Conservation (phyloP, 2,797 vertebrate genomes). For the Clarias fuscus region DNA sequence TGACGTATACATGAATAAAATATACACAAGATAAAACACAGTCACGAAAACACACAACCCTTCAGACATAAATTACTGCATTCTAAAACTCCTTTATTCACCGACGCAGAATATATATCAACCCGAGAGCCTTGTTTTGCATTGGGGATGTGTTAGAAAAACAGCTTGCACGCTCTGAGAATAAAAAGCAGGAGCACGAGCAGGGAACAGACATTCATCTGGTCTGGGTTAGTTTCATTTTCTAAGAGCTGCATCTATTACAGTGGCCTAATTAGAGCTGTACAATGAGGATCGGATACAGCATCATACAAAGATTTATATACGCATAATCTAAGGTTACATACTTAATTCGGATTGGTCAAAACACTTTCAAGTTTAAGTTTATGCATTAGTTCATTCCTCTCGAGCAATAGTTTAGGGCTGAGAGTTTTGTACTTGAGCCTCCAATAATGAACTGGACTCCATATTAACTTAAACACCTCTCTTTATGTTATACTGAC, state of each 20-base stretch:
- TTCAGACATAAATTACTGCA: background rate
- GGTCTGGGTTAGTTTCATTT: background rate
- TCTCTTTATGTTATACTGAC: too few relatives aligned
- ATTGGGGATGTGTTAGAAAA: background rate
- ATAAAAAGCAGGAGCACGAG: slow-evolving; percentile 1
- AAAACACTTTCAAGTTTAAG: too few relatives aligned
- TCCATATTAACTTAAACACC: too few relatives aligned
- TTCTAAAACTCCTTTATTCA: background rate
- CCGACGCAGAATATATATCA: background rate
- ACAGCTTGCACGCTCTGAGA: background rate
- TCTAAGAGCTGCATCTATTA: background rate
- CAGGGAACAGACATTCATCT: background rate
- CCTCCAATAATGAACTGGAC: too few relatives aligned
- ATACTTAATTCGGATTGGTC: background rate
- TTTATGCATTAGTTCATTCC: too few relatives aligned
- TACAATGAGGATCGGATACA: background rate
- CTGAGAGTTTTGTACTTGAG: too few relatives aligned
- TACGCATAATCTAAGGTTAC: background rate
- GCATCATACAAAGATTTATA: background rate
- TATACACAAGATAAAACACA: background rate
- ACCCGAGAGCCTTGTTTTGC: background rate
- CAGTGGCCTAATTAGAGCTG: background rate
- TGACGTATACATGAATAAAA: background rate
- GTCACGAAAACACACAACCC: too few relatives aligned
- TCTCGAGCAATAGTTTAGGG: too few relatives aligned